Conservation (phyloP, 2,797 vertebrate genomes). For the Sebastes vulpes region DNA sequence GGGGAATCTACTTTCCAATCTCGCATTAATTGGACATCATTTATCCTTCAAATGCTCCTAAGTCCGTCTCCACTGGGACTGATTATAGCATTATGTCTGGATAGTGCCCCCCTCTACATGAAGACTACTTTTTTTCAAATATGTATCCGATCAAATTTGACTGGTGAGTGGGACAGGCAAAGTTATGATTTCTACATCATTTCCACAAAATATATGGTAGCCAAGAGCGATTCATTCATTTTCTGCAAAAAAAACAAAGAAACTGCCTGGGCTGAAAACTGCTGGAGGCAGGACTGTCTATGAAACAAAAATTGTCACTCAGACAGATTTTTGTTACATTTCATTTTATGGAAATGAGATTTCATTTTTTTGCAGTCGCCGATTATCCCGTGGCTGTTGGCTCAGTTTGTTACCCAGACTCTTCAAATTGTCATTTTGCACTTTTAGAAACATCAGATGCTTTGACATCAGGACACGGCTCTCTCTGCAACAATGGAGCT, state of each 20-base stretch:
- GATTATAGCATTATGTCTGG: conserved; percentile 20
- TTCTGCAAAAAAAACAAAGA: conserved; percentile 17
- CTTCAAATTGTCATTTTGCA: conserved; percentile 48
- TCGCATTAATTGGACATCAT: conserved; percentile 60
- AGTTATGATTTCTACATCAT: conserved; percentile 34
- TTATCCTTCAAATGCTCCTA: conserved; percentile 59
- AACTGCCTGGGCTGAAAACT: conserved; percentile 20
- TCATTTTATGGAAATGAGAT: conserved; percentile 67
- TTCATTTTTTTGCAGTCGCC: conserved; percentile 30
- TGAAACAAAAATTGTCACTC: conserved; percentile 44
- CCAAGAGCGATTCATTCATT: conserved; percentile 29
- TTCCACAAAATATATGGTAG: conserved; percentile 12
- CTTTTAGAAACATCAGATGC: conserved; percentile 26
- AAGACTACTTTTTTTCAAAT: conserved; percentile 2
- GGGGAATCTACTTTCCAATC: conserved; percentile 40
- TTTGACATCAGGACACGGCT: conserved; percentile 16
- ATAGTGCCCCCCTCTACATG: background rate
- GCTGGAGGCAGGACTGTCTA: conserved; percentile 30
- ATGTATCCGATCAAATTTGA: conserved; percentile 12
- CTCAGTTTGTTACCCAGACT: conserved; percentile 44
- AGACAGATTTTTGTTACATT: conserved; percentile 54
- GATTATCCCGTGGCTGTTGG: conserved; percentile 41
- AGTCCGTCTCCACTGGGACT: conserved; percentile 39
- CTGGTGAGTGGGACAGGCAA: conserved; percentile 1
- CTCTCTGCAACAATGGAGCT: background rate